A percentile compares a stretch with the other conserved stretches of the same genome.
Evolutionary conservation across 2,888 invertebrate species (phyloP).

Genomic region (Stenodera caucasica): DNA sequence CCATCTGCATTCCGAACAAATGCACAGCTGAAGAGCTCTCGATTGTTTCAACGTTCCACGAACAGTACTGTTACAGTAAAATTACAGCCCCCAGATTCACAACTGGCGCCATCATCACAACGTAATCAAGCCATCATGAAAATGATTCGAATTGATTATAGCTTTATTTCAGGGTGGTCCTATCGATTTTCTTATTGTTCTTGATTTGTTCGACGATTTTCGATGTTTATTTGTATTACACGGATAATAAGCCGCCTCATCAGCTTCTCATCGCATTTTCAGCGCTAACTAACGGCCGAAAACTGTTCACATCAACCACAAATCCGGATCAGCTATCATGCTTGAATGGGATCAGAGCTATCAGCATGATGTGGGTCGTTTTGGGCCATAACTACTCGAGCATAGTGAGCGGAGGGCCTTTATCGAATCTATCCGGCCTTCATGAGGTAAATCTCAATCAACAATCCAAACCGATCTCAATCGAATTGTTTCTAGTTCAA

Average conservation of each 20-base stretch:
- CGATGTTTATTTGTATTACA: conserved; percentile 1
- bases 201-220: not conserved
- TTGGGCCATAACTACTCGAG: conserved; percentile 41
- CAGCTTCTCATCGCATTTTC: conserved; percentile 43
- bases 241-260: not conserved
- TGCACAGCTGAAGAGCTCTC: conserved; percentile 10
- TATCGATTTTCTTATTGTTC: not conserved
- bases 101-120: conserved; percentile 5
- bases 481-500: too few relatives aligned
- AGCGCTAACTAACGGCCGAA: conserved; percentile 51
- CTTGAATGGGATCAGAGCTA: conserved; percentile 52
- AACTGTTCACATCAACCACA: conserved; percentile 49
- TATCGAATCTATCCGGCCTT: conserved; percentile 6
- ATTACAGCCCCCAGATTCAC: not conserved
- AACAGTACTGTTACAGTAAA: conserved; percentile 8
- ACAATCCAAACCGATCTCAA: too few relatives aligned
- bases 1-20: not conserved
- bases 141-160: not conserved
- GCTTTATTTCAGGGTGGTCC: not conserved
- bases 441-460: too few relatives aligned
- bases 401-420: not conserved
- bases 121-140: not conserved
- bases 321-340: conserved; percentile 50
- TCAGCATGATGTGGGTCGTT: conserved; percentile 56
- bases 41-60: not conserved